Evolutionary conservation across 1,140 invertebrate genomes (phyloP).

Genomic region (Phocides pigmalion): DNA sequence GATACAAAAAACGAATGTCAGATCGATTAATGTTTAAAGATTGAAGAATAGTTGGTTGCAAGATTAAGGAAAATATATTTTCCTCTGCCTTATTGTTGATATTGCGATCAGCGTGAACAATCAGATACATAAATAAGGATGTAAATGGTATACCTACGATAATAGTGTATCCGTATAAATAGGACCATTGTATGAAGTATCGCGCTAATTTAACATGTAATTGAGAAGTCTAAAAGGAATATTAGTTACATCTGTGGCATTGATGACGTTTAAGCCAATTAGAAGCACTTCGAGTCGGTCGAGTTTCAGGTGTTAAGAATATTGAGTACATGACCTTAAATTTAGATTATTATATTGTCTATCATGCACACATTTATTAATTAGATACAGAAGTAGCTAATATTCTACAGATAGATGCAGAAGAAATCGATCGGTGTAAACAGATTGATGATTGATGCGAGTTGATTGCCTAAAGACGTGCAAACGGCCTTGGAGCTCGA

Average conservation of each 20-base stretch:
- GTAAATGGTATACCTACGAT: too few species aligned
- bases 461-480: constrained; percentile 27
- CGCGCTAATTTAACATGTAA: constrained; percentile 33
- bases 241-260: constrained; percentile 35
- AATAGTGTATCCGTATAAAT: background rate
- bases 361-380: constrained; percentile 25
- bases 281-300: constrained; percentile 18
- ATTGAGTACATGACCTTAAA: constrained; percentile 24
- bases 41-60: background rate
- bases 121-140: too few species aligned
- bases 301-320: constrained; percentile 29
- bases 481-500: constrained; percentile 24
- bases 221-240: constrained; percentile 25
- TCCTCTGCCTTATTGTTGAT: too few species aligned
- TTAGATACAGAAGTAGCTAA: constrained; percentile 33
- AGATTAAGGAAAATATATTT: too few species aligned
- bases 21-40: background rate
- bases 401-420: constrained; percentile 33
- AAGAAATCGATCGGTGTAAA: constrained; percentile 21
- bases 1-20: constrained; percentile 1
- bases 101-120: too few species aligned
- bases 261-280: constrained; percentile 35
- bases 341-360: constrained; percentile 27
- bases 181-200: background rate
- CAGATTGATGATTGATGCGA: constrained; percentile 27